phyloP scores from a whole-genome alignment of 2,113 vertebrate species.

The Aegypius monachus region DNA sequence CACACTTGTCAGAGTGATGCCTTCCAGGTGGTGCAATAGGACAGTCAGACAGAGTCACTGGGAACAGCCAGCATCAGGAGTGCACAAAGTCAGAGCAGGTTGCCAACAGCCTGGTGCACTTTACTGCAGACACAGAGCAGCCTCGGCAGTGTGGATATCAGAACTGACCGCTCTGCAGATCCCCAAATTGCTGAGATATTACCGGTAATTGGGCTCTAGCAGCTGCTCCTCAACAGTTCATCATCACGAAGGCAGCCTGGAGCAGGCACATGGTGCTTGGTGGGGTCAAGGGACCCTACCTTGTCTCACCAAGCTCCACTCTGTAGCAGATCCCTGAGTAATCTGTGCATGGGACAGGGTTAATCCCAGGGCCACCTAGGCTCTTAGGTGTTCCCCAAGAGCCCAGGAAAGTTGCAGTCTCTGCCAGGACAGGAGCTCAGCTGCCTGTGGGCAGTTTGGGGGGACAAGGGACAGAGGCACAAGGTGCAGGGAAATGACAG shows the following conservation, averaged over 20 bases:
- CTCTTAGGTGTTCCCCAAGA: not conserved
- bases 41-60: not conserved
- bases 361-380: not conserved
- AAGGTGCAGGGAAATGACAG: fast-evolving
- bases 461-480: not conserved
- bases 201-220: not conserved
- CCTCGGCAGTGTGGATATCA: not conserved
- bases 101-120: not conserved
- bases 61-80: not conserved
- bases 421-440: not conserved
- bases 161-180: not conserved
- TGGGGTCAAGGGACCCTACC: fast-evolving
- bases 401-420: not conserved
- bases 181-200: not conserved
- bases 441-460: not conserved
- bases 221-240: not conserved
- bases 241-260: not conserved
- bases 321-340: not conserved
- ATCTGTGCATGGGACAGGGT: not conserved
- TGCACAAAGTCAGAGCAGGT: not conserved
- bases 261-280: not conserved
- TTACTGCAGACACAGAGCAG: not conserved
- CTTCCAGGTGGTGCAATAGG: not conserved
- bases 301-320: not conserved
- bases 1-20: not conserved